Conservation (phyloP, 2,113 vertebrate genomes). For the Rhea americana region DNA sequence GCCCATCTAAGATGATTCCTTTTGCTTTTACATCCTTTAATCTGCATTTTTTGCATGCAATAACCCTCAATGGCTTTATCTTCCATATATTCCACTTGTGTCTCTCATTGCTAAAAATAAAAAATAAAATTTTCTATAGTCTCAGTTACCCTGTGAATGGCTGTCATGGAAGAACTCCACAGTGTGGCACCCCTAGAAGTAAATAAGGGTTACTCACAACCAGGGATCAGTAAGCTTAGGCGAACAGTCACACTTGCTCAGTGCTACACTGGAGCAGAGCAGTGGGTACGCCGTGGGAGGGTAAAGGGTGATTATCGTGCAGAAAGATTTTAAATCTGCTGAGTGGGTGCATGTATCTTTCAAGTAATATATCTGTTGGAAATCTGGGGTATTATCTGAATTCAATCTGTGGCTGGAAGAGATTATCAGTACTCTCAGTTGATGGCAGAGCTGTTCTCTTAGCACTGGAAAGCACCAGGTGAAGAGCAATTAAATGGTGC, state of each 20-base stretch:
- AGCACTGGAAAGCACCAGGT: background rate
- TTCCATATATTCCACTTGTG: background rate
- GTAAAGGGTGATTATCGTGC: background rate
- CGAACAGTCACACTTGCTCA: background rate
- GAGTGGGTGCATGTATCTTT: background rate
- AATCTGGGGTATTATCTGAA: background rate
- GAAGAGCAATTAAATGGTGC: background rate
- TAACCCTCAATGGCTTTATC: background rate
- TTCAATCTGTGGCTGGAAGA: background rate
- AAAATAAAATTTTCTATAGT: background rate
- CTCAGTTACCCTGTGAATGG: background rate
- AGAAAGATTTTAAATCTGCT: background rate
- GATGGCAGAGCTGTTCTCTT: background rate
- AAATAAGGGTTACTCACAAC: background rate
- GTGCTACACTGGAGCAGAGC: background rate
- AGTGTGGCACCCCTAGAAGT: background rate
- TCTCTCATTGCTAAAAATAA: background rate
- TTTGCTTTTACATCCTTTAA: background rate
- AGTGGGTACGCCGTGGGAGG: fast-evolving
- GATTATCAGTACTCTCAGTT: background rate
- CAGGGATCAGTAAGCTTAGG: background rate
- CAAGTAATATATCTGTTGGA: background rate
- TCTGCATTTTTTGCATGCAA: background rate
- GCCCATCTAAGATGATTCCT: background rate
- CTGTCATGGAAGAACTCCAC: background rate